Conservation (phyloP, 2,888 invertebrate species). For the Cylindroiulus punctatus region DNA sequence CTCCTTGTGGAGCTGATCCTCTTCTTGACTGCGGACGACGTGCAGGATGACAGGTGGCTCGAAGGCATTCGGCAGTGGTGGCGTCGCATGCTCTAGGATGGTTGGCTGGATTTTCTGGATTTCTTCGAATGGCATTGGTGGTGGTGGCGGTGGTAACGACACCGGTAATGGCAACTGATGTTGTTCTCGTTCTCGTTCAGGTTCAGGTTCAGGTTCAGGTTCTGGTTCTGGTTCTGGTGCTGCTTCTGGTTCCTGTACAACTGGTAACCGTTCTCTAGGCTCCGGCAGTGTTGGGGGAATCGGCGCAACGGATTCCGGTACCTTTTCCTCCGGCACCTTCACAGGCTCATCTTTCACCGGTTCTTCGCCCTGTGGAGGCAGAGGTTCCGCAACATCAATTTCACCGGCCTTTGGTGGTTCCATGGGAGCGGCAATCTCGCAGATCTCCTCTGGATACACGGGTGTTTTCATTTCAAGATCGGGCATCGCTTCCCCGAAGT, state of each 20-base stretch:
- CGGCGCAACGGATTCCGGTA: neutral
- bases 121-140: constrained; percentile 32
- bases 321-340: neutral
- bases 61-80: neutral
- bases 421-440: neutral
- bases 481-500: neutral
- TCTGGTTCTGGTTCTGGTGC: neutral
- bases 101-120: neutral
- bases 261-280: neutral
- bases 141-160: constrained; percentile 47
- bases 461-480: neutral
- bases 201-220: neutral
- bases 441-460: neutral
- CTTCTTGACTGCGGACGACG: neutral
- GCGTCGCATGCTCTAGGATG: neutral
- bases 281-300: neutral
- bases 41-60: neutral
- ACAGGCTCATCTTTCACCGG: neutral
- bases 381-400: neutral
- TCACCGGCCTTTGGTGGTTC: neutral
- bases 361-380: neutral
- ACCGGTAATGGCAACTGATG: no score
- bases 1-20: neutral
- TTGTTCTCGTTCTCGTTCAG: neutral
- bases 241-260: neutral